These are phyloP conservation scores for Melopsittacus undulatus DNA, from an alignment of 2,797 vertebrate genomes.

Conservation along the genomic window DNA sequence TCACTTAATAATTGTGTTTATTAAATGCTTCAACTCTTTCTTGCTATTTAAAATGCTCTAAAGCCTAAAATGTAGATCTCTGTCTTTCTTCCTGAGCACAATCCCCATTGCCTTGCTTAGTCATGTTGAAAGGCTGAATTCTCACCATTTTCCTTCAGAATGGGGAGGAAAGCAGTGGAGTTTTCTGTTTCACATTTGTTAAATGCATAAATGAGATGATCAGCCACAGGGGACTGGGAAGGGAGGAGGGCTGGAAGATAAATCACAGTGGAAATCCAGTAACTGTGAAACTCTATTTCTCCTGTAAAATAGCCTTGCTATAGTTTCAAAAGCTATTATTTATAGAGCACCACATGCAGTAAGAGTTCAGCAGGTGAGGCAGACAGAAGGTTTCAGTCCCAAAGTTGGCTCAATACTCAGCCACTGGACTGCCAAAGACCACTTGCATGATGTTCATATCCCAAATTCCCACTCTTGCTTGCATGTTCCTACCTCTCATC, in stretches of 20 bases:
- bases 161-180: background rate
- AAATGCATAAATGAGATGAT: slow-evolving; percentile 34
- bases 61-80: slow-evolving; percentile 6
- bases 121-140: slow-evolving; percentile 1
- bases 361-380: background rate
- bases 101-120: background rate
- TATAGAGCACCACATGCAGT: slow-evolving; percentile 8
- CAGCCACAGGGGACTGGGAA: background rate
- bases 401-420: background rate
- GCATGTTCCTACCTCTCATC: background rate
- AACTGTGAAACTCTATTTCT: slow-evolving; percentile 9
- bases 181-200: background rate
- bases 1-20: background rate
- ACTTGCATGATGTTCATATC: background rate
- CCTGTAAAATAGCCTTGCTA: slow-evolving; percentile 11
- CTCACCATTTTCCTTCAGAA: background rate
- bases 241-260: background rate
- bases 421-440: background rate
- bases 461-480: background rate
- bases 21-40: slow-evolving; percentile 2
- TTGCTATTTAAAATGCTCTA: background rate
- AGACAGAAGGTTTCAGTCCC: background rate
- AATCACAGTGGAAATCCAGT: slow-evolving; percentile 27
- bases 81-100: background rate
- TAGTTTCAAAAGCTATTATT: slow-evolving; percentile 37